Evolutionary conservation across 2,888 invertebrate genomes (phyloP).

Genomic region (Serripes groenlandicus): DNA sequence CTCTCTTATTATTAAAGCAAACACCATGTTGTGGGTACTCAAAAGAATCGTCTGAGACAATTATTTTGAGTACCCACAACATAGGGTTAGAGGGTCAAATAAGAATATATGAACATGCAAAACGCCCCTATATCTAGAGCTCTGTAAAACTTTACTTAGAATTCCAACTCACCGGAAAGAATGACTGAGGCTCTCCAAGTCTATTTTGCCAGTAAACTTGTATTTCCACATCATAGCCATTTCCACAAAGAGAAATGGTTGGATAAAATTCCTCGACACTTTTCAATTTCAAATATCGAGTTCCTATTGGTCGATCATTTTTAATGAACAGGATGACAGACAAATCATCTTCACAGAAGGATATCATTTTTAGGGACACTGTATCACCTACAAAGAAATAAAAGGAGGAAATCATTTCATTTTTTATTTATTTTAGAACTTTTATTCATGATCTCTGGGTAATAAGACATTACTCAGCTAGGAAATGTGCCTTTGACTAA

Average conservation of each 20-base stretch:
- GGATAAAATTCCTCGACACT: conserved; percentile 78
- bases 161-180: conserved; percentile 79
- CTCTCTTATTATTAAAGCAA: too few species aligned
- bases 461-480: too few species aligned
- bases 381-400: conserved; percentile 64
- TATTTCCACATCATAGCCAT: conserved; percentile 81
- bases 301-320: conserved; percentile 80
- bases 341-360: conserved; percentile 72
- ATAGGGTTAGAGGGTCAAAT: too few species aligned
- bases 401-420: background rate
- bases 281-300: conserved; percentile 75
- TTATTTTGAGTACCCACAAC: too few species aligned
- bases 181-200: conserved; percentile 72
- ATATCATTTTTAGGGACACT: conserved; percentile 78
- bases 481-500: too few species aligned
- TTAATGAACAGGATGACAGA: conserved; percentile 80
- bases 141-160: too few species aligned
- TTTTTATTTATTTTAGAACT: background rate
- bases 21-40: too few species aligned
- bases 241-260: conserved; percentile 81
- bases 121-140: too few species aligned
- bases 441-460: too few species aligned
- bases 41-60: too few species aligned
- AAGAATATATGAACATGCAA: too few species aligned
- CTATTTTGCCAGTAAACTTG: conserved; percentile 82